phyloP scores from a whole-genome alignment of 1,140 invertebrate species.

The Luehdorfia chinensis region DNA sequence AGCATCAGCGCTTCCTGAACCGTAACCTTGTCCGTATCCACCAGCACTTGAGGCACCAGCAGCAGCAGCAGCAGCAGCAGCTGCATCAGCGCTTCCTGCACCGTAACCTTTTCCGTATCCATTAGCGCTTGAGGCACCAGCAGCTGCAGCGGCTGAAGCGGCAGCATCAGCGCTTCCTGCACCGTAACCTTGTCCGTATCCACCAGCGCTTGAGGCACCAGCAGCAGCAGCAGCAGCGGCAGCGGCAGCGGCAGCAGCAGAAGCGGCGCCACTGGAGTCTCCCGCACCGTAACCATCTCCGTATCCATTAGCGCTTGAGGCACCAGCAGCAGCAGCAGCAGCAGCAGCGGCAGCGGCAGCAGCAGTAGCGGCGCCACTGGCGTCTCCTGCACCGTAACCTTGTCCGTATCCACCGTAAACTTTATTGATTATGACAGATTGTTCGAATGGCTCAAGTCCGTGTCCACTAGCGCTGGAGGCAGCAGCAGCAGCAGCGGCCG shows the following conservation, averaged over 20 bases:
- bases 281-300: too few species aligned
- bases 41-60: not conserved
- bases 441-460: too few species aligned
- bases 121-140: too few species aligned
- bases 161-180: not conserved
- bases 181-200: too few species aligned
- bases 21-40: not conserved
- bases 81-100: not conserved
- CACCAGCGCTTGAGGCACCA: not conserved
- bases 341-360: not conserved
- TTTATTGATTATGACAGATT: too few species aligned
- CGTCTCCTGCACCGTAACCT: conserved; percentile 17
- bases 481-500: conserved; percentile 4
- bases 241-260: conserved; percentile 11
- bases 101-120: too few species aligned
- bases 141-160: conserved; percentile 7
- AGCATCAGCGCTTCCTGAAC: too few species aligned
- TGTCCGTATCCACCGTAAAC: too few species aligned
- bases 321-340: not conserved
- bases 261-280: not conserved
- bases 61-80: conserved; percentile 18
- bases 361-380: conserved; percentile 10
- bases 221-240: conserved; percentile 14
- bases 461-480: not conserved
- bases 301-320: not conserved